Percentiles rank a stretch among this genome's conserved stretches.
These are phyloP conservation scores for Conger conger DNA, from an alignment of 2,113 vertebrate genomes.

Conservation along the genomic window DNA sequence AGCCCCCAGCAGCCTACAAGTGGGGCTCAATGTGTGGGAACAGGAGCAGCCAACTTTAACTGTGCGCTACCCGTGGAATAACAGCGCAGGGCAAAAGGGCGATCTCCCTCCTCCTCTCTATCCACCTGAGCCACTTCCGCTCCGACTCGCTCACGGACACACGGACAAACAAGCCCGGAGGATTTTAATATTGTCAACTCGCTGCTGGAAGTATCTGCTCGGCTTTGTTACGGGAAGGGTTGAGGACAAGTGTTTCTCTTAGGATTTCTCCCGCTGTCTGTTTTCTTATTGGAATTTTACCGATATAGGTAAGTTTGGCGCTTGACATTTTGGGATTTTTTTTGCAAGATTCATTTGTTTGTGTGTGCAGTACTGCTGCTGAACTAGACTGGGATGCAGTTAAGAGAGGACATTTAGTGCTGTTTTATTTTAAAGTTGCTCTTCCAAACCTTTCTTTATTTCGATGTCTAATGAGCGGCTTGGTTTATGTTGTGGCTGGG, in stretches of 20 bases:
- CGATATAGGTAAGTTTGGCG: conserved; percentile 61
- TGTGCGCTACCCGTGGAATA: conserved; percentile 37
- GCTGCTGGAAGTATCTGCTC: conserved; percentile 55
- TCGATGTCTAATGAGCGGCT: not conserved
- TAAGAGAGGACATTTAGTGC: not conserved
- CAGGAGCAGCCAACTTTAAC: conserved; percentile 39
- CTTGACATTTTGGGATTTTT: conserved; percentile 42
- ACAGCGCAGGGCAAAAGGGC: conserved; percentile 39
- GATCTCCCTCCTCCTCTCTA: conserved; percentile 13
- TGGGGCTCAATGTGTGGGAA: conserved; percentile 53
- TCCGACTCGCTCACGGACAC: conserved; percentile 49
- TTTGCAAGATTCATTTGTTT: conserved; percentile 22
- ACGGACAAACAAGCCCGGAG: conserved; percentile 46
- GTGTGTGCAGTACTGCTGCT: not conserved
- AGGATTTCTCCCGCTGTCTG: conserved; percentile 50
- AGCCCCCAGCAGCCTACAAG: conserved; percentile 60
- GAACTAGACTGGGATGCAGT: not conserved
- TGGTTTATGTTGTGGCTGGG: not conserved
- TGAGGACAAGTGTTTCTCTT: not conserved
- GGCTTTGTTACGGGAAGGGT: conserved; percentile 43
- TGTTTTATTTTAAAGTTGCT: not conserved
- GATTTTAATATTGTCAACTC: conserved; percentile 61
- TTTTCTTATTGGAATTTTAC: conserved; percentile 62
- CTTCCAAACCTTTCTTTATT: not conserved
- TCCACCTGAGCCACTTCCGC: conserved; percentile 47